A percentile compares a stretch with the other conserved stretches of the same genome.
phyloP scores from a whole-genome alignment of 2,888 invertebrate species.

The Labia minor region DNA sequence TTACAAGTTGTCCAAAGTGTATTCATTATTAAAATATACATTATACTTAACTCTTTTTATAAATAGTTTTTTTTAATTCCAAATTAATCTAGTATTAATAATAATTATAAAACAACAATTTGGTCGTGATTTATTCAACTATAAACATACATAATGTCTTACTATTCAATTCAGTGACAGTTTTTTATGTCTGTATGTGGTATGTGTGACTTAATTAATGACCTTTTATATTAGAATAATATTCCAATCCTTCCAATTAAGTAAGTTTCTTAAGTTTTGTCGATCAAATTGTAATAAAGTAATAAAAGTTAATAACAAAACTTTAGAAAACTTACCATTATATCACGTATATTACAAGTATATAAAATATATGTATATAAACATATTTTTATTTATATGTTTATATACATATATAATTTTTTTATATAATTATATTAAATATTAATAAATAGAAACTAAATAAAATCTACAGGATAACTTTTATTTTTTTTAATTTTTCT shows the following conservation, averaged over 20 bases:
- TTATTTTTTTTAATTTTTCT: neutral
- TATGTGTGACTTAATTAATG: neutral
- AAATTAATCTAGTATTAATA: too few relatives aligned
- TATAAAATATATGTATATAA: neutral
- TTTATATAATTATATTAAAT: neutral
- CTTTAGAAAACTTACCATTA: neutral
- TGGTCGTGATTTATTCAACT: neutral
- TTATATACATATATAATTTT: neutral
- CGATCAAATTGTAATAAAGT: neutral
- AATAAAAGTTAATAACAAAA: neutral
- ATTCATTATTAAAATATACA: too few relatives aligned
- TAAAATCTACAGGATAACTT: neutral
- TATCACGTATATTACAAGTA: neutral
- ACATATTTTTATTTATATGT: neutral
- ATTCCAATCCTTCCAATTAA: neutral
- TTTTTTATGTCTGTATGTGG: neutral
- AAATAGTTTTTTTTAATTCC: too few relatives aligned
- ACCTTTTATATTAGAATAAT: neutral
- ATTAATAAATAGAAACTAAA: neutral
- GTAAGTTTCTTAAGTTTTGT: slow-evolving; percentile 7
- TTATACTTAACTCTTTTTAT: too few relatives aligned
- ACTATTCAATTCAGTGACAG: neutral
- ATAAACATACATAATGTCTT: neutral
- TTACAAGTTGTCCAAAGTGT: too few relatives aligned
- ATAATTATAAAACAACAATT: too few relatives aligned